phyloP scores from a whole-genome alignment of 64 coral and sea anemone genomes.

The Dendronephthya gigantea region DNA sequence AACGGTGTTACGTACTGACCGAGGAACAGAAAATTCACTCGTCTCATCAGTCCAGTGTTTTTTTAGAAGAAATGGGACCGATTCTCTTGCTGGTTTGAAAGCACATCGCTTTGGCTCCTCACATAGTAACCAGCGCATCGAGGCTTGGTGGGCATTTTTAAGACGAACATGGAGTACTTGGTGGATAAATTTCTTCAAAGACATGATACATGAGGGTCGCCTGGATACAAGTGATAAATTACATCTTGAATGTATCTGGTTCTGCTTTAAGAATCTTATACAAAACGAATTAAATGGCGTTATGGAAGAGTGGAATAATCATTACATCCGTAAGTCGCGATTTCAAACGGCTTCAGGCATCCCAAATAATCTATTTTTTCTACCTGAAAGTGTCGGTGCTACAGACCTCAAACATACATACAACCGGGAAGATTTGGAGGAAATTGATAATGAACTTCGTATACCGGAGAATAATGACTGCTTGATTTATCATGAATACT shows the following conservation, averaged over 20 bases:
- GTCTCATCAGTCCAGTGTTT: not conserved
- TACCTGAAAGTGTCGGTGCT: not conserved
- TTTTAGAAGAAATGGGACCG: not conserved
- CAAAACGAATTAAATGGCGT: not conserved
- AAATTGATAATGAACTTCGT: conserved; percentile 7
- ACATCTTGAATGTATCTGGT: not conserved
- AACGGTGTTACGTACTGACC: not conserved
- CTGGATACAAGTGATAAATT: not conserved
- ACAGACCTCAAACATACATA: not conserved
- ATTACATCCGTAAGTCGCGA: not conserved
- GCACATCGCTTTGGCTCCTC: not conserved
- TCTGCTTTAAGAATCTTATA: not conserved
- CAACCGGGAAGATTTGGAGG: not conserved
- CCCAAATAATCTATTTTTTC: not conserved
- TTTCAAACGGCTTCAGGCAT: not conserved
- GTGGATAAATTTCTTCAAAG: conserved; percentile 13
- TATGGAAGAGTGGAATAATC: not conserved
- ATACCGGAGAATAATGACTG: conserved; percentile 10
- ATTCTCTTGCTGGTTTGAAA: not conserved
- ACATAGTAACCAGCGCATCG: not conserved
- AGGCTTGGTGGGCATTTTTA: not conserved
- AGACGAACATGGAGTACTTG: not conserved
- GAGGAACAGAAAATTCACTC: not conserved
- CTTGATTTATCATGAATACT: conserved; percentile 21
- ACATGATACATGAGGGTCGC: not conserved